Conservation (phyloP, 2,113 vertebrate genomes). For the Varanus komodoensis region DNA sequence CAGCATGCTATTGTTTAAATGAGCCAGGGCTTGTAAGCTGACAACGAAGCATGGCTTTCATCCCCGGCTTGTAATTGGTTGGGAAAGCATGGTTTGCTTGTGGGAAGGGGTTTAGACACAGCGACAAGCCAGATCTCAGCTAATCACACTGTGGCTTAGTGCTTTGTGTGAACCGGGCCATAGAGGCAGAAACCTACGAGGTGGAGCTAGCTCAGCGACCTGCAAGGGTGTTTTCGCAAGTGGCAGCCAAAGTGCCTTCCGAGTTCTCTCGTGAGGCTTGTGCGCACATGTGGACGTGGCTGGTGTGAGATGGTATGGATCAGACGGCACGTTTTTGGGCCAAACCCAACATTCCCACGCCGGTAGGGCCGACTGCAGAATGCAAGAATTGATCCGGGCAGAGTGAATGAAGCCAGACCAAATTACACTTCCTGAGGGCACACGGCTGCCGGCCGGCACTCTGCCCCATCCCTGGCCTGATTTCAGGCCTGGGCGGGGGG, state of each 20-base stretch:
- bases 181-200: neutral
- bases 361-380: neutral
- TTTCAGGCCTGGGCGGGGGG: neutral
- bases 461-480: neutral
- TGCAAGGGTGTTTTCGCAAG: neutral
- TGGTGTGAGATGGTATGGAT: neutral
- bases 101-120: too few species aligned
- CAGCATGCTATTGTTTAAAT: too few species aligned
- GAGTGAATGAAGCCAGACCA: neutral
- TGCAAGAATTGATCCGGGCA: slow-evolving; percentile 55
- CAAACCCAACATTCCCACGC: slow-evolving; percentile 12
- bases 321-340: neutral
- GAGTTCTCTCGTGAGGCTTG: slow-evolving; percentile 1
- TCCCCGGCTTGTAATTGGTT: too few species aligned
- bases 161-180: too few species aligned
- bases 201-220: neutral
- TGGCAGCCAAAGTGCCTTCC: slow-evolving; percentile 60
- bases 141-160: too few species aligned
- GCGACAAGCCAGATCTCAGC: too few species aligned
- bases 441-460: neutral
- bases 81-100: too few species aligned
- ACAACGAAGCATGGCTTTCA: too few species aligned
- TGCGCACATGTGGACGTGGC: neutral
- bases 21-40: too few species aligned
- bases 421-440: neutral